These are phyloP conservation scores for Riptortus pedestris DNA, from an alignment of 1,140 invertebrate genomes.

Conservation along the genomic window DNA sequence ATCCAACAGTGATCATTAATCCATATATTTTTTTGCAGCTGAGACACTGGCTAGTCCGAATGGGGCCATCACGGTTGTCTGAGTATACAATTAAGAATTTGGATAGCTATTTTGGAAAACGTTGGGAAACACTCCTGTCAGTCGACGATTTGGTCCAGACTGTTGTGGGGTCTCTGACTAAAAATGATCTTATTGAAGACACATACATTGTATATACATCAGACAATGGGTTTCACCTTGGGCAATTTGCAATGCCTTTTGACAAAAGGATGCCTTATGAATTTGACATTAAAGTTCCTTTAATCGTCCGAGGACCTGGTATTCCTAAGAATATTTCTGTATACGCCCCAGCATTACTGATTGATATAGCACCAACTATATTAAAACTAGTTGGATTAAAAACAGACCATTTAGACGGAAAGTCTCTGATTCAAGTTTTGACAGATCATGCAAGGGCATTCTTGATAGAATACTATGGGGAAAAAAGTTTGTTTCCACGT, in stretches of 20 bases:
- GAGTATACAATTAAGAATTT: constrained; percentile 44
- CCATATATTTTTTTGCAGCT: background rate
- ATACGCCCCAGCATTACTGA: constrained; percentile 52
- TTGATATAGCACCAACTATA: constrained; percentile 75
- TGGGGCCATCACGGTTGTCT: constrained; percentile 52
- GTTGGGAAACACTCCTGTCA: constrained; percentile 68
- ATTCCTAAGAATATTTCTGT: constrained; percentile 42
- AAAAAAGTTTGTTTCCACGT: constrained; percentile 44
- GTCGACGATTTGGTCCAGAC: constrained; percentile 73
- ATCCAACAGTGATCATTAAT: no score
- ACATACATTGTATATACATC: constrained; percentile 77
- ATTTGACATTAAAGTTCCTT: constrained; percentile 71
- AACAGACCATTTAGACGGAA: background rate
- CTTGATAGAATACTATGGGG: background rate
- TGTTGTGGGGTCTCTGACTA: constrained; percentile 47
- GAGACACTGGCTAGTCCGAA: constrained; percentile 28
- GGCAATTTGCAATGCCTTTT: constrained; percentile 72
- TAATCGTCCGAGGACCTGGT: constrained; percentile 65
- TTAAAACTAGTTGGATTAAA: background rate
- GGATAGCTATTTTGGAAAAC: constrained; percentile 54
- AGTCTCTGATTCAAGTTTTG: background rate
- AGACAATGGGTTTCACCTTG: constrained; percentile 83
- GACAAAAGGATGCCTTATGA: constrained; percentile 86
- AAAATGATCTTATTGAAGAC: constrained; percentile 47
- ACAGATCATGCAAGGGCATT: background rate